Evolutionary conservation across 2,113 vertebrate genomes (phyloP), one percentile per base, ranked within the genome.

Genomic region (Nanger granti): DNA sequence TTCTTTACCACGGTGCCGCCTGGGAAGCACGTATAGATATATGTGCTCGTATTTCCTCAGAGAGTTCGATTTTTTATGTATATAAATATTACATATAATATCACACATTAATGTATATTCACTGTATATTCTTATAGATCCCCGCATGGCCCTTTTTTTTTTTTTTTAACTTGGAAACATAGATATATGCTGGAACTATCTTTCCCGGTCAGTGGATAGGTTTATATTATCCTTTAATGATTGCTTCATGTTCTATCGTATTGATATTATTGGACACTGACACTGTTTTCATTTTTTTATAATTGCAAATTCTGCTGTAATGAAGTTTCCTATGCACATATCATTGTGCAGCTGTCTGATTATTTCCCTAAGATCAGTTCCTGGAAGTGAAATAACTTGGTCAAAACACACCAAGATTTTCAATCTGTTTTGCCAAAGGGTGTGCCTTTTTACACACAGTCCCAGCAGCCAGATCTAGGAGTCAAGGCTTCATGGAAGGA

Each of bases 301-400:
- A 64, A 52, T 57, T 80, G 7, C 54, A 89, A 89, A 89, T 83
- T 31, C 41, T 18, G 60, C 26, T 49, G 5, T 47, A 64, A 60
- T 54, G 29, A 91, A 12, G 11, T 62, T 91, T 60, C 73, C 91
- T 60, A 82, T 86, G 76, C 64, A 87, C 17, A 4, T 49, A 69
- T 89, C 59, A 64, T 37, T 80, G 11, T 66, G 28, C 83, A 73
- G 57, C 47, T 91, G 41, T 76, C 86, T 91, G 80, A 66, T 69
- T 34, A 29, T 66, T 94, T 97, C 41, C 89, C 95, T 69, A 83
- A 96, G 83, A 79, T 62, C 66, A 87, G 60, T 92, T 87, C 60
- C 60, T 87, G 69, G 44, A 95, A 93, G 76, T 66, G 44, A 18
- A 73, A 37, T 31, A 29, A 69, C 57, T 84, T 93, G 57, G 52